Conservation (phyloP, 2,888 invertebrate genomes). For the Drosophila meridiana region DNA sequence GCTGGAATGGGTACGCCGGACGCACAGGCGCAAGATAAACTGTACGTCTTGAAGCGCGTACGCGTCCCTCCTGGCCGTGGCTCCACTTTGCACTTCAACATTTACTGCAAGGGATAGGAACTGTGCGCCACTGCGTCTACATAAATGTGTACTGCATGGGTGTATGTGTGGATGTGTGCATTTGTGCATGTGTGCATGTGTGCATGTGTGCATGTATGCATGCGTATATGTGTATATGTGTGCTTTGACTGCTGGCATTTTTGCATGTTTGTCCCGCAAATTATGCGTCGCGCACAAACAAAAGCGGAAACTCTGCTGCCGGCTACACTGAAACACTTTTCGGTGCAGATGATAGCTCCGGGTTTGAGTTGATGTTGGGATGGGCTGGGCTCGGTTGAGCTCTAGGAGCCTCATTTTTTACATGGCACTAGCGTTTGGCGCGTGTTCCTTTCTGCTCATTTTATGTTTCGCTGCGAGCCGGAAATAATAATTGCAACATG, state of each 20-base stretch:
- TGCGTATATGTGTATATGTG: slow-evolving; percentile 26
- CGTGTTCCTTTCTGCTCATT: slow-evolving; percentile 74
- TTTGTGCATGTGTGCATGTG: slow-evolving; percentile 7
- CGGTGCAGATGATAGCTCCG: slow-evolving; percentile 48
- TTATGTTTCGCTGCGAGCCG: slow-evolving; percentile 74
- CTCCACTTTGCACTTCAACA: slow-evolving; percentile 70
- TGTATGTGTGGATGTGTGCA: slow-evolving; percentile 3
- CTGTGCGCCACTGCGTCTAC: slow-evolving; percentile 63
- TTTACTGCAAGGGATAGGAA: slow-evolving; percentile 8
- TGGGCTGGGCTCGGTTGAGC: background rate
- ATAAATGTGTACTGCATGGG: slow-evolving; percentile 26
- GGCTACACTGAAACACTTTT: slow-evolving; percentile 50
- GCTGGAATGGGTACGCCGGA: slow-evolving; percentile 44
- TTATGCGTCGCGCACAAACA: slow-evolving; percentile 79
- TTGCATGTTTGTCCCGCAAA: slow-evolving; percentile 79
- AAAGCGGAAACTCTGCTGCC: slow-evolving; percentile 66
- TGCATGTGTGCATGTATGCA: slow-evolving; percentile 8
- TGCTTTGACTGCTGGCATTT: slow-evolving; percentile 72
- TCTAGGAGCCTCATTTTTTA: slow-evolving; percentile 32
- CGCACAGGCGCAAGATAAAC: slow-evolving; percentile 71
- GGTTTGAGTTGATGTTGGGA: slow-evolving; percentile 42
- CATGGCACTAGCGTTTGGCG: slow-evolving; percentile 50
- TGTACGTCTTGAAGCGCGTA: slow-evolving; percentile 69
- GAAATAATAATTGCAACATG: slow-evolving; percentile 80
- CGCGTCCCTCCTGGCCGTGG: slow-evolving; percentile 37